phyloP scores from a whole-genome alignment of 2,113 vertebrate species.

The Hydrolagus affinis region DNA sequence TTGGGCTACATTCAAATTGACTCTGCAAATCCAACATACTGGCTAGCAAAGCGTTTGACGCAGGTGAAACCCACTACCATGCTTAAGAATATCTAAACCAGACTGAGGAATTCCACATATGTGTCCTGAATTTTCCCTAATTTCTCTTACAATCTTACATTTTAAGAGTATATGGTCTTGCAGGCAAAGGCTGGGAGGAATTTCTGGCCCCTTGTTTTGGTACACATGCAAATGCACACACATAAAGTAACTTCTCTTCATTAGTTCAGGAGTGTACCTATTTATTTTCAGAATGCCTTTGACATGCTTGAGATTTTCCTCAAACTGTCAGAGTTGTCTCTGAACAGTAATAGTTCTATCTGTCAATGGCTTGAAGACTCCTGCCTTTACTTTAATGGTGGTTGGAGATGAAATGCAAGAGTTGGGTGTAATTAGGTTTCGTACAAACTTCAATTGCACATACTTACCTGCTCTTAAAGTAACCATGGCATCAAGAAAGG shows the following conservation, averaged over 20 bases:
- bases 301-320: not conserved
- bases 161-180: too few species aligned
- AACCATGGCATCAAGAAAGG: not conserved
- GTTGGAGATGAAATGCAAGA: constrained; percentile 9
- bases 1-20: too few species aligned
- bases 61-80: too few species aligned
- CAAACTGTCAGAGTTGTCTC: not conserved
- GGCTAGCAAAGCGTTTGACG: too few species aligned
- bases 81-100: too few species aligned
- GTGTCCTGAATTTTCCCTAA: too few species aligned
- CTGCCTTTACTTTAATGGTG: not conserved
- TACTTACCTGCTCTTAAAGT: not conserved
- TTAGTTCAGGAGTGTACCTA: not conserved
- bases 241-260: not conserved
- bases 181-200: too few species aligned
- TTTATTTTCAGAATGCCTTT: not conserved
- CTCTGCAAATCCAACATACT: too few species aligned
- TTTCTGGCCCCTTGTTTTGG: not conserved
- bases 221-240: too few species aligned
- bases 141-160: too few species aligned
- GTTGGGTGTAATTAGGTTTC: not conserved
- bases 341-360: not conserved
- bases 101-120: too few species aligned
- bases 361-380: not conserved
- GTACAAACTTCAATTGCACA: not conserved